A percentile compares a stretch with the other conserved stretches of the same genome.
These are phyloP conservation scores for Paramormyrops kingsleyae DNA, from an alignment of 2,113 vertebrate species.

Conservation along the genomic window DNA sequence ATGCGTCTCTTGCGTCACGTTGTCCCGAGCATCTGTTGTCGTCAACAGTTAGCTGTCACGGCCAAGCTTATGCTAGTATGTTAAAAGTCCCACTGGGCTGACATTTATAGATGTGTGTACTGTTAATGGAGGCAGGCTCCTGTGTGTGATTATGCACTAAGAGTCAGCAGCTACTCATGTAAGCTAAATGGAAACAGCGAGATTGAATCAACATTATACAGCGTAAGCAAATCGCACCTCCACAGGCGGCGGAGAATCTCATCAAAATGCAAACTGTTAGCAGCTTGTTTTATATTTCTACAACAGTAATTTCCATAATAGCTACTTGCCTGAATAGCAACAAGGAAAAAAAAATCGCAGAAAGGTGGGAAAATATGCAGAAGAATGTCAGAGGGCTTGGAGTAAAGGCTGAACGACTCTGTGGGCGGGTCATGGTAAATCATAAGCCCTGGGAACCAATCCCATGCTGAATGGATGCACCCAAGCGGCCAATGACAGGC, in stretches of 20 bases:
- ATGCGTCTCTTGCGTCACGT: not conserved
- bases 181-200: slow-evolving; percentile 6
- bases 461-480: not conserved
- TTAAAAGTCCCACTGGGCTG: not conserved
- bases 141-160: slow-evolving; percentile 4
- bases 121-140: not conserved
- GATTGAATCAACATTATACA: slow-evolving; percentile 19
- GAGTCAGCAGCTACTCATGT: slow-evolving; percentile 6
- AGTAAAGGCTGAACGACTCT: not conserved
- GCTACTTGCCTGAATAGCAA: not conserved
- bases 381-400: not conserved
- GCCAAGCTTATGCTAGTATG: not conserved
- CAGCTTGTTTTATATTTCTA: not conserved
- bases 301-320: not conserved
- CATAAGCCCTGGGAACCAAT: not conserved
- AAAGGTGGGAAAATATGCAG: not conserved
- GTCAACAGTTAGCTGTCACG: not conserved
- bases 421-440: not conserved
- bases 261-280: slow-evolving; percentile 6
- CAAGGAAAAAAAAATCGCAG: not conserved
- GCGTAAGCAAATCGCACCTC: not conserved
- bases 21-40: not conserved
- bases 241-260: not conserved
- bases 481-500: not conserved
- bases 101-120: not conserved